Evolutionary conservation across 2,797 vertebrate genomes (phyloP), one percentile per base, ranked within the genome.

Genomic region (Sebastes minor): DNA sequence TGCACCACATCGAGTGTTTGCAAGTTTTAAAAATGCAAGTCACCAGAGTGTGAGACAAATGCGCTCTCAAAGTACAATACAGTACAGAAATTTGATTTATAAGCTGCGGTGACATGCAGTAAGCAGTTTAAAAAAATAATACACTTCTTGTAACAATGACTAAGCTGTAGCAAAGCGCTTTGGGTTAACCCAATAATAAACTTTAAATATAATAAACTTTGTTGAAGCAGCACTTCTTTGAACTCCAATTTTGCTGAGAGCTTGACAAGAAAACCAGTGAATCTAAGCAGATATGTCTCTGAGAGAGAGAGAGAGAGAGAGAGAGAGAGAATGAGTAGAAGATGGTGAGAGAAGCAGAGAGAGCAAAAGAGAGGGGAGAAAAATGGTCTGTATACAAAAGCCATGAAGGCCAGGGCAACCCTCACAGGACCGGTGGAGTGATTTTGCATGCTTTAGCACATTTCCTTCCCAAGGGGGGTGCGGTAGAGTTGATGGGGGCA

Each of bases 111-210:
- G 69, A 81, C 9, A 11, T 3, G 16, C 53, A 49, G 11, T 20
- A 65, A 71, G 56, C 16, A 33, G 25, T 81, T 88, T 68, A 32
- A 62, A 61, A 57, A 79, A 62, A 27, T 9, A 71, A 35, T 38
- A 16, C 8, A 14, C n/a, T 57, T 18, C 33, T 18, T 62, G 18
- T 38, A 73, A 46, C 27, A 60, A 22, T 46, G 23, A 57, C 49
- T n/a, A 18, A 61, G 64, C 52, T 53, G 42, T 1, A 27, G 55
- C 16, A 14, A 30, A 78, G 23, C 5, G 11, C 32, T 55, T 16
- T 6, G 30, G 42, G 18, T 53, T 61, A 57, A 67, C 25, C 8
- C n/a, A 55, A 25, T 68, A 68, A 65, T 23, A 56, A 30, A 66
- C 57, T 74, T 76, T 57, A 68, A 25, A 78, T 20, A 53, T 46